phyloP scores from a whole-genome alignment of 2,113 vertebrate genomes.

The Podiceps cristatus region DNA sequence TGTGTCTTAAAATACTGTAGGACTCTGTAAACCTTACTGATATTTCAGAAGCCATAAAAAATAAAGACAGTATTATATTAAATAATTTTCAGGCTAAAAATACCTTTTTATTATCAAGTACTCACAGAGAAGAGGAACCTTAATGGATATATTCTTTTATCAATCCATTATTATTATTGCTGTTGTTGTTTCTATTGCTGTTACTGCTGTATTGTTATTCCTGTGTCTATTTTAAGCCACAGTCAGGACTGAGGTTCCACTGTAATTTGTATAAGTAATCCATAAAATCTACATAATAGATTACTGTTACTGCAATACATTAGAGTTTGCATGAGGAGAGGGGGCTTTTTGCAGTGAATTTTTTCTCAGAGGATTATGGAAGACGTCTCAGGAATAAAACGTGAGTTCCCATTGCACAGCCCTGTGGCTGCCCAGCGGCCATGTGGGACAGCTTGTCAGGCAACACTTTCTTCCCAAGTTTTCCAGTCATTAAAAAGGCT shows the following conservation, averaged over 20 bases:
- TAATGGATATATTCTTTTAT: background rate
- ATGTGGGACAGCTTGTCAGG: background rate
- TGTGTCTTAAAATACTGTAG: background rate
- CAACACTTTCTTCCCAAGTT: background rate
- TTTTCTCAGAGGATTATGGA: background rate
- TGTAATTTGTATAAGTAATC: constrained; percentile 9
- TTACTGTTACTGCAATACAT: background rate
- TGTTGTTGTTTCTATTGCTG: background rate
- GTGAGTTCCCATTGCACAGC: background rate
- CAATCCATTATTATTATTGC: background rate
- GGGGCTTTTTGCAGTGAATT: background rate
- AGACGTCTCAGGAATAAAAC: background rate
- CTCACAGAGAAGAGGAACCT: background rate
- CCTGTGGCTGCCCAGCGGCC: background rate
- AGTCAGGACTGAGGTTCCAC: background rate
- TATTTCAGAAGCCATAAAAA: constrained; percentile 6
- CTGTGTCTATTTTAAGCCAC: constrained; percentile 34
- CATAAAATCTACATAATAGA: constrained; percentile 31
- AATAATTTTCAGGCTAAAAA: constrained; percentile 32
- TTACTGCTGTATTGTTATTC: background rate
- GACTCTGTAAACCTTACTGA: background rate
- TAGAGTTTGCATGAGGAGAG: background rate
- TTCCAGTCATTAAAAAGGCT: background rate
- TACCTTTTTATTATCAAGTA: background rate
- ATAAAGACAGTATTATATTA: background rate